Evolutionary conservation across 2,888 invertebrate genomes (phyloP), one percentile per base, ranked within the genome.

Genomic region (Ophion ellenae): DNA sequence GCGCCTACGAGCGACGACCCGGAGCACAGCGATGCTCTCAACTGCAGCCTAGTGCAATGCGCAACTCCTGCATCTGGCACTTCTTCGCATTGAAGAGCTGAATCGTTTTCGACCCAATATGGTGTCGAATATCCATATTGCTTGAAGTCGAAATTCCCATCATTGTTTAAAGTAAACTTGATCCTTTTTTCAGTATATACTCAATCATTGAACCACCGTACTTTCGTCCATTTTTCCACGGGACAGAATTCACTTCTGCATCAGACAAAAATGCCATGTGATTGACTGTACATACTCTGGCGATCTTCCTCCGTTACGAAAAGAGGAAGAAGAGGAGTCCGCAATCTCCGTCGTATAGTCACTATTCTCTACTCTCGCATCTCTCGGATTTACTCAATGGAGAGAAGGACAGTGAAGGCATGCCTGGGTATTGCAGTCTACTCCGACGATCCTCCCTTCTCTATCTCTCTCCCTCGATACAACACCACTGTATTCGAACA

Each of bases 331-430:
- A 73, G 64, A 85, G 64, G 61, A 64, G 61, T 11, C 64, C 36
- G 47, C 70, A 64, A 75, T 81, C 64, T 28, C 66, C 69, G 66
- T 66, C 40, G 64, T 66, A 71, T 14, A 24, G 53, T 40, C 53
- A 61, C 63, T 47, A 74, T 81, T 83, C 73, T 77, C 77, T 77
- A 61, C 76, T 83, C 80, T 67, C 59, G 36, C 9, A 69, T 83
- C 69, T 83, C 73, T 71, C 83, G 83, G 61, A 70, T 81, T 86
- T 64, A 64, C 80, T 83, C 75, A 86, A 86, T 78, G 80, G 79
- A 83, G 79, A 86, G 80, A 36, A 82, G 74, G 77, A 85, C 80
- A 74, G 78, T 77, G 84, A 82, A 81, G 81, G 69, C 67, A 83
- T 74, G 67, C 67, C 64, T 71, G 70, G 20, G 45, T 59, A 75